Percentiles rank a stretch among this genome's conserved stretches.
These are phyloP conservation scores for Myotis daubentonii DNA, from an alignment of 2,797 vertebrate genomes.

Conservation along the genomic window DNA sequence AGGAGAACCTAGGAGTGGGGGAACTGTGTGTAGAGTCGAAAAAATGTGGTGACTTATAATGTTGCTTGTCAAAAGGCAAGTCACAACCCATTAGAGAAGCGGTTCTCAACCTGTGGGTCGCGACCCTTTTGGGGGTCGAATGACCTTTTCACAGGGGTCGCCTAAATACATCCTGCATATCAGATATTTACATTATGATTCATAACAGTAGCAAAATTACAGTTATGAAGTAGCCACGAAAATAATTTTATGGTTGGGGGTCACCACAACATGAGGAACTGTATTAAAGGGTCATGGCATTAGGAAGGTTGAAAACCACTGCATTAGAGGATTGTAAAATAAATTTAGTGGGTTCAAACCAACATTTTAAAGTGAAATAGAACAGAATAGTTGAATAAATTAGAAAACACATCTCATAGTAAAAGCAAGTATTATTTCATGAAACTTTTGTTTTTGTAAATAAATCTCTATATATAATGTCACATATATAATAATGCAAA, in stretches of 20 bases:
- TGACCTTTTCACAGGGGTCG: no score
- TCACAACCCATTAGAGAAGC: background rate
- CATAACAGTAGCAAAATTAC: no score
- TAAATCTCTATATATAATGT: background rate
- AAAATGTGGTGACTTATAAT: background rate
- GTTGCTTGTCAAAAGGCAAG: background rate
- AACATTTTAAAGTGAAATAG: background rate
- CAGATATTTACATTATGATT: no score
- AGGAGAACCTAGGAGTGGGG: background rate
- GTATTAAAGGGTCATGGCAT: no score
- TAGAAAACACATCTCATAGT: background rate
- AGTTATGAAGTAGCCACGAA: no score
- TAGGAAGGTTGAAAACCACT: no score
- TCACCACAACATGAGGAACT: no score
- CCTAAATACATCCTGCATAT: no score
- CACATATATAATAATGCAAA: background rate
- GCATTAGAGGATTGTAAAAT: background rate
- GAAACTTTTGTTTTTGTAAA: conserved; percentile 12
- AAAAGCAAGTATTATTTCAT: background rate
- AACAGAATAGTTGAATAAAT: background rate
- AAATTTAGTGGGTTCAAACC: background rate
- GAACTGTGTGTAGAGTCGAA: background rate
- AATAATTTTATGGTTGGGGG: no score
- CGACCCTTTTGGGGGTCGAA: no score
- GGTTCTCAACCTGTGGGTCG: no score